phyloP scores from a whole-genome alignment of 1,140 invertebrate species.

The Coboldia fuscipes region DNA sequence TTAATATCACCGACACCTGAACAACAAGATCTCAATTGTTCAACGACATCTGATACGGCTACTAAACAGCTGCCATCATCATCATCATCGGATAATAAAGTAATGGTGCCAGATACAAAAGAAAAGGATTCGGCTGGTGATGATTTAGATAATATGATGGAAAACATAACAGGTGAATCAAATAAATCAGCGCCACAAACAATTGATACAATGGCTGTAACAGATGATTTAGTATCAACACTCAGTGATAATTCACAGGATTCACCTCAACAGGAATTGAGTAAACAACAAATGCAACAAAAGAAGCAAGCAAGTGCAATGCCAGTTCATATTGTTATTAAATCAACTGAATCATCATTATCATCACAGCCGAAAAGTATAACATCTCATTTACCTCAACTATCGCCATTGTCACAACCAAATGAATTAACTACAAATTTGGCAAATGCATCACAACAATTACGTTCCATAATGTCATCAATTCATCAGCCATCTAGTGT shows the following conservation, averaged over 20 bases:
- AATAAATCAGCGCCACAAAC: no score
- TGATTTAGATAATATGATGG: no score
- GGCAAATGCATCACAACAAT: conserved; percentile 41
- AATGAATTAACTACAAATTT: conserved; percentile 45
- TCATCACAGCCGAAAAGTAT: conserved; percentile 3
- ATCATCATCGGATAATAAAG: background rate
- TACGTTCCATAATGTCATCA: conserved; percentile 37
- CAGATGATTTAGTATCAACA: conserved; percentile 1
- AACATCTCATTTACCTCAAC: conserved; percentile 30
- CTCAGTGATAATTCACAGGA: conserved; percentile 1
- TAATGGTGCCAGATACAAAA: no score
- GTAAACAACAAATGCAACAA: conserved; percentile 11
- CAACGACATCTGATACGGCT: no score
- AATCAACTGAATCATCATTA: conserved; percentile 9
- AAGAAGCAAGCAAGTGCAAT: conserved; percentile 13
- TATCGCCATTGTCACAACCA: conserved; percentile 45
- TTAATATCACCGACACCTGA: background rate
- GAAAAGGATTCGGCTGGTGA: no score
- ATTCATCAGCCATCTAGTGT: conserved; percentile 16
- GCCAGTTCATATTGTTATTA: conserved; percentile 10
- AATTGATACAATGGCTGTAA: no score
- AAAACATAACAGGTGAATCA: no score
- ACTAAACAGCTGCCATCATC: no score
- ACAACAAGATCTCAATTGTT: no score
- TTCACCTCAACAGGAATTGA: conserved; percentile 6